Evolutionary conservation across 2,113 vertebrate genomes (phyloP), one percentile per base, ranked within the genome.

Genomic region (Dolichallabes microphthalmus): DNA sequence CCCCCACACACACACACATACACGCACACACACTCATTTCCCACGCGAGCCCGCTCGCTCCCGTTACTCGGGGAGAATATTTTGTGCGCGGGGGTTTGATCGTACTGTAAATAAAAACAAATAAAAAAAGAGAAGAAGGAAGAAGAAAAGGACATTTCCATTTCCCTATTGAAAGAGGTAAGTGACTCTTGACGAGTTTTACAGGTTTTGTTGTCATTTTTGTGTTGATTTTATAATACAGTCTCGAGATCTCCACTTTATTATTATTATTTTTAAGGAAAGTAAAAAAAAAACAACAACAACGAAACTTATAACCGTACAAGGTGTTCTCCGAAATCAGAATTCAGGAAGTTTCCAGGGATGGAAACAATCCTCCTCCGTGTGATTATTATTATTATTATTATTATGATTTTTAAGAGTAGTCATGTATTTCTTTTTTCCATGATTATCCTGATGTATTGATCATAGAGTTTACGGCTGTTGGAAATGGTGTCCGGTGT

Each of bases 11-110:
- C 9, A 45, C 20, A 25, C 69, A 73, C 69, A n/a, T 4, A 19
- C 8, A 58, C 76, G 22, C 76, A 19, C 76, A 35, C 30, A 58
- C 76, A 78, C 52, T 55, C 75, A 32, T 77, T 82, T 82, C 64
- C 80, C 80, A 71, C 52, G 80, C 80, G 64, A 52, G 52, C 53
- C 57, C 64, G 64, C 53, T 69, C 80, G 64, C 80, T 57, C 63
- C 80, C 80, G 80, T 82, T 82, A 82, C 32, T 35, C 30, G 50
- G 63, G 12, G 19, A 57, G n/a, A 69, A 82, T 68, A 66, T 50
- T 69, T 71, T 30, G n/a, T 15, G 30, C 61, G 63, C 27, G 50
- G 50, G 22, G 19, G 35, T 68, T 53, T 81, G 78, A 45, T 64
- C 30, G 9, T 78, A 25, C 77, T 80, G 14, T 55, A 17, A 55